Percentiles rank a stretch among this genome's conserved stretches.
Evolutionary conservation across 2,113 vertebrate genomes (phyloP).

Genomic region (Microcebus lehilahytsara): DNA sequence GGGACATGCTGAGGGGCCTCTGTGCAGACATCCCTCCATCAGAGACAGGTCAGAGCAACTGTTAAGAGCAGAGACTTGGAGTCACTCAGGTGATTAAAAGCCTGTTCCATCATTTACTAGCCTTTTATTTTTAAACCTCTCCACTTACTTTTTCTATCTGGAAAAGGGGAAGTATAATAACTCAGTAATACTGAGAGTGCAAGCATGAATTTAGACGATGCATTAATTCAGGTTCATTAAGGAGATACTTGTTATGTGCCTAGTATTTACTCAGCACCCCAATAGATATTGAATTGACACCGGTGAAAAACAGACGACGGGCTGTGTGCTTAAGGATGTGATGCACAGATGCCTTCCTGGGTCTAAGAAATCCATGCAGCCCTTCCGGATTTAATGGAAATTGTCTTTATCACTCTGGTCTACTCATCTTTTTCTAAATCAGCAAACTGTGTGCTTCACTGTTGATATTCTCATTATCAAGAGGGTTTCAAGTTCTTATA

Average conservation of each 20-base stretch:
- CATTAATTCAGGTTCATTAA: background rate
- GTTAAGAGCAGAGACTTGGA: background rate
- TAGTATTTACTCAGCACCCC: background rate
- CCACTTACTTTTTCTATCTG: background rate
- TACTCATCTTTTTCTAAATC: background rate
- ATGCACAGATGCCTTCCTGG: fast-evolving
- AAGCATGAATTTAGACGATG: background rate
- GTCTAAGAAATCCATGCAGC: background rate
- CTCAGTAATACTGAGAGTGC: background rate
- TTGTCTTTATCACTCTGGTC: no score
- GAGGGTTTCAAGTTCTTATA: background rate
- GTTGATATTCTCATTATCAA: background rate
- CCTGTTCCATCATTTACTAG: background rate
- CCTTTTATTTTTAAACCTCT: background rate
- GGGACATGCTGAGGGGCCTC: background rate
- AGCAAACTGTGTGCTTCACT: no score
- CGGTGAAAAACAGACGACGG: background rate
- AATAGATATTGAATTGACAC: background rate
- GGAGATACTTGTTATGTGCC: background rate
- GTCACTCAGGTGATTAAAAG: background rate
- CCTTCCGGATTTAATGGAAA: background rate
- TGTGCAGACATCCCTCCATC: background rate
- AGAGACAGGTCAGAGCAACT: background rate
- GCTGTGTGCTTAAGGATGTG: background rate
- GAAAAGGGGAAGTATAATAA: background rate